Conservation (phyloP, 2,888 invertebrate genomes). For the Cinara cedri region DNA sequence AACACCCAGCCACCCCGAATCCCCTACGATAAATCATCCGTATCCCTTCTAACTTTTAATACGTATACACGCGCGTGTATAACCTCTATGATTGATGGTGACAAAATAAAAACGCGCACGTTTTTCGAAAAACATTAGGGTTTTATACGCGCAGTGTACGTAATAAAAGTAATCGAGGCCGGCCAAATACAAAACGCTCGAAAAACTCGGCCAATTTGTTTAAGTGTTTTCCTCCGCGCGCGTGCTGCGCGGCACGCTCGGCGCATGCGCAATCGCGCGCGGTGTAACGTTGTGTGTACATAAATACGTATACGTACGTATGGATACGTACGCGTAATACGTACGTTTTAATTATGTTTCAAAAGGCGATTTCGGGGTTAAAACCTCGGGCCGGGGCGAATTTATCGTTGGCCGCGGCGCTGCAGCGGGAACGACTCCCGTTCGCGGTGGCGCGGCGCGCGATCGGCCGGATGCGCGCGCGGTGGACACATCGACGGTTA, state of each 20-base stretch:
- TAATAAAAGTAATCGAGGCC: slow-evolving; percentile 50
- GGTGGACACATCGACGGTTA: not conserved
- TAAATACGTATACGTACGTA: not conserved
- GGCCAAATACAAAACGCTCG: slow-evolving; percentile 7
- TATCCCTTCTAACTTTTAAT: slow-evolving; percentile 34
- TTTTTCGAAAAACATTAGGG: slow-evolving; percentile 39
- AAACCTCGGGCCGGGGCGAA: not conserved
- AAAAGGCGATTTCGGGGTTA: slow-evolving; percentile 15
- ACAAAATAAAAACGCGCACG: slow-evolving; percentile 41
- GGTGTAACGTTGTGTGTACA: not conserved
- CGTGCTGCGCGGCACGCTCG: not conserved
- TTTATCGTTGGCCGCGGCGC: not conserved
- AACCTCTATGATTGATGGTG: slow-evolving; percentile 47
- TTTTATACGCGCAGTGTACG: slow-evolving; percentile 10
- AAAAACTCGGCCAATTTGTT: slow-evolving; percentile 47
- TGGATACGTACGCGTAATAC: not conserved
- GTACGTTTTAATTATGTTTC: slow-evolving; percentile 1
- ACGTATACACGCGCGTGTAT: too few relatives aligned
- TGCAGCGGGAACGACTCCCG: not conserved
- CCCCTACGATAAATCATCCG: slow-evolving; percentile 41
- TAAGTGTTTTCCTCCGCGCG: slow-evolving; percentile 45
- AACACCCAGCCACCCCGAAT: not conserved
- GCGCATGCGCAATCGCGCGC: not conserved
- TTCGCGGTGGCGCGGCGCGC: not conserved
- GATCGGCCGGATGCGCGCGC: not conserved